Conservation (phyloP, 2,113 vertebrate genomes). For the Edolisoma coerulescens region DNA sequence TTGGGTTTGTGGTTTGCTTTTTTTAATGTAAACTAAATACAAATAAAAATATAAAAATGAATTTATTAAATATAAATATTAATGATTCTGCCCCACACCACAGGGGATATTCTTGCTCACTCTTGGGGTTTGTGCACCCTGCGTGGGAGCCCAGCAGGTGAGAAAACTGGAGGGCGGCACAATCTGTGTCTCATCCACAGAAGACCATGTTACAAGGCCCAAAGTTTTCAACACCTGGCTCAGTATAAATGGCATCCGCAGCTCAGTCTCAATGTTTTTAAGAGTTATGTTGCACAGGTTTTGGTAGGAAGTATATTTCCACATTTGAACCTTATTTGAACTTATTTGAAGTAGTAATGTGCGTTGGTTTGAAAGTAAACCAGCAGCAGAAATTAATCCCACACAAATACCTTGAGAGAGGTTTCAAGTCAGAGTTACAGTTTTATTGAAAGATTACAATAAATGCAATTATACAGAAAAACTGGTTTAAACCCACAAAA, state of each 20-base stretch:
- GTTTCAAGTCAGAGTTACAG: background rate
- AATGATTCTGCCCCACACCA: background rate
- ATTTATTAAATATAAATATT: background rate
- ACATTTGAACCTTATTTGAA: background rate
- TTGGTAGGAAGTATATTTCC: background rate
- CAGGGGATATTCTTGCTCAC: background rate
- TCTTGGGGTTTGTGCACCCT: background rate
- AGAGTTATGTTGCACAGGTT: background rate
- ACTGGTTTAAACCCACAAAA: background rate
- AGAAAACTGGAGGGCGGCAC: background rate
- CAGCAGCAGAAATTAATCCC: background rate
- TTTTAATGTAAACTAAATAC: background rate
- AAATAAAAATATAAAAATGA: background rate
- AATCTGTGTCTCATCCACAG: background rate
- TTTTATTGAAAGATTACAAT: background rate
- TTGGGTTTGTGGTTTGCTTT: background rate
- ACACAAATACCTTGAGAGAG: background rate
- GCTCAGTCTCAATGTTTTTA: background rate
- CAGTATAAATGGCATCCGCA: background rate
- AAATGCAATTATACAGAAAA: background rate
- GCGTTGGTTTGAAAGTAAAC: background rate
- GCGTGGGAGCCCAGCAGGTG: fast-evolving
- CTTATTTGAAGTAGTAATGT: background rate
- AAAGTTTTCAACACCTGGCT: background rate
- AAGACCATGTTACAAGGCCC: background rate